Evolutionary conservation across 2,797 vertebrate species (phyloP), one percentile per base, ranked within the genome.

Genomic region (Hippoglossus hippoglossus): DNA sequence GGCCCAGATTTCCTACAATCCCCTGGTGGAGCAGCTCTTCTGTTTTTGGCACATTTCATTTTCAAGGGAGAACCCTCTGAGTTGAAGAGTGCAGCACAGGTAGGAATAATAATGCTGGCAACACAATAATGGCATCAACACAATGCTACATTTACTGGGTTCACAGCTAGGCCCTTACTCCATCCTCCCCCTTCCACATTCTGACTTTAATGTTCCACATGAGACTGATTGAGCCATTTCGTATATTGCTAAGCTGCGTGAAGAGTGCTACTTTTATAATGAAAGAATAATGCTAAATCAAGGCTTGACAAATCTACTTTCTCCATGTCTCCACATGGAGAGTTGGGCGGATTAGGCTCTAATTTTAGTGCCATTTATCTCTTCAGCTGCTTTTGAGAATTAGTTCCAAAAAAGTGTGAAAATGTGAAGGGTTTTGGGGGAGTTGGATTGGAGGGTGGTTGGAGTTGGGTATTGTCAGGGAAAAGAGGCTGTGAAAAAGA

Each of bases 261-360:
- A 88, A 89, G 77, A 87, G 79, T 79, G 78, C 80, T 73, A 81
- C 87, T 91, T 87, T 74, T 84, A 75, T 87, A 92, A 87, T 88
- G 71, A 86, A 91, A 87, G 87, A 92, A 92, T 84, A 84, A 82
- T 74, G 83, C 80, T 84, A 92, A 90, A 92, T 92, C 85, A 80
- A 88, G 85, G 79, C 90, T 90, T 92, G 91, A 93, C 92, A 91
- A 93, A 93, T 93, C 91, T 92, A 75, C 85, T 87, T 87, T 89
- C 89, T 90, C 85, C 87, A 82, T 91, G 84, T 92, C 87, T 82
- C 68, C 85, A 80, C 85, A 82, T 83, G 85, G 82, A 85, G 86
- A 82, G 82, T 71, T 80, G 15, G 74, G 75, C 7, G 87, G 89
- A 93, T 93, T 91, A 90, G 60, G 52, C 81, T 83, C 85, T 87